These are phyloP conservation scores for Sphaerophoria rueppellii DNA, from an alignment of 2,888 invertebrate species.

Conservation along the genomic window DNA sequence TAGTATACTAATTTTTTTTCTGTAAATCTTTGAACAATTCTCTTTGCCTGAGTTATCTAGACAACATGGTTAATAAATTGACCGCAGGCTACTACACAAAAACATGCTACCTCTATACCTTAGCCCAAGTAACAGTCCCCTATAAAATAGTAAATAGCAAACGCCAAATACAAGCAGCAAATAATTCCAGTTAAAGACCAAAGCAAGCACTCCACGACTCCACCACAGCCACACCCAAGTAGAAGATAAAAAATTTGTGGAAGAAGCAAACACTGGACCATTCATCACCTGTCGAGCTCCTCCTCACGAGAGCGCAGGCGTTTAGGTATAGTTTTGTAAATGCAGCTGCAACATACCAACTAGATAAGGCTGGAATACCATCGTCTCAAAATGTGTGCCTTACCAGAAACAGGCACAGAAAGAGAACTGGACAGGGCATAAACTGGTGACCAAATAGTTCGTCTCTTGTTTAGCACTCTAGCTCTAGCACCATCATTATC, in stretches of 20 bases:
- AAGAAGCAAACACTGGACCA: conserved; percentile 59
- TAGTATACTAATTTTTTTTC: neutral
- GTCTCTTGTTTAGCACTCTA: conserved; percentile 65
- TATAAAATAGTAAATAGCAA: conserved; percentile 17
- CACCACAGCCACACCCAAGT: conserved; percentile 61
- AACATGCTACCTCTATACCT: conserved; percentile 26
- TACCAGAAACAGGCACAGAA: conserved; percentile 53
- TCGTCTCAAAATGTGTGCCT: conserved; percentile 50
- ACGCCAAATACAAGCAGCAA: conserved; percentile 16
- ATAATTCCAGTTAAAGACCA: conserved; percentile 48
- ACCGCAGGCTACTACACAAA: conserved; percentile 64
- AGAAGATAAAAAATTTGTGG: conserved; percentile 49
- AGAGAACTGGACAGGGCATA: conserved; percentile 63
- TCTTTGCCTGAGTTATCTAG: conserved; percentile 55
- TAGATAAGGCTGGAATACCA: conserved; percentile 55
- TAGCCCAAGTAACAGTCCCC: conserved; percentile 16
- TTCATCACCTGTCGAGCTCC: conserved; percentile 72
- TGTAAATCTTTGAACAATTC: conserved; percentile 30
- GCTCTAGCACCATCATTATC: conserved; percentile 17
- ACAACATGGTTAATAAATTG: conserved; percentile 72
- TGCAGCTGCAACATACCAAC: conserved; percentile 44
- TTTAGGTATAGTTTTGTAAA: conserved; percentile 13
- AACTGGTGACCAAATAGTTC: conserved; percentile 62
- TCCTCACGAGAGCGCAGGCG: conserved; percentile 50
- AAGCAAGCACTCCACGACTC: conserved; percentile 53